Base-by-base conservation (phyloP, 2,888 invertebrate species). In the Helleia helle region DNA sequence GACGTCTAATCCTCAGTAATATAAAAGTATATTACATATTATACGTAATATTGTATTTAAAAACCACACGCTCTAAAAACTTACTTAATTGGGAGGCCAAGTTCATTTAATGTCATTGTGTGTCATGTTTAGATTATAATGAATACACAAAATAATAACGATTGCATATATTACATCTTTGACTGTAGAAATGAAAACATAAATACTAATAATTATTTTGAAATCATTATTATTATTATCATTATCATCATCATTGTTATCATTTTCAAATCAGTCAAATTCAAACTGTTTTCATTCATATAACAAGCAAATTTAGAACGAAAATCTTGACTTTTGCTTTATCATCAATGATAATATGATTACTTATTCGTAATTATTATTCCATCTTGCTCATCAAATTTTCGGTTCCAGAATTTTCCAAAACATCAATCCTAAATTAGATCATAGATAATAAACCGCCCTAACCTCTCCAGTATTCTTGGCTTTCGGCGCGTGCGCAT, bases 401-500 rank as follows among this genome's bases (percentile, higher is more conserved):
- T n/a, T n/a, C n/a, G n/a, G n/a, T n/a, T n/a, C n/a, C n/a, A n/a
- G n/a, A n/a, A n/a, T n/a, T n/a, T n/a, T n/a, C n/a, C n/a, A n/a
- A n/a, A 6, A 7, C 1, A 9, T 30, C 14, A 30, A 30, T n/a
- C 30, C 30, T 1, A n/a, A 34, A 4, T 31, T 3, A 1, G 17
- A 17, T 7, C 18, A 34, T 18, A 34, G 9, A 34, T 22, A n/a
- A n/a, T n/a, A n/a, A n/a, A n/a, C n/a, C n/a, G n/a, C n/a, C n/a
- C n/a, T n/a, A n/a, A 7, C 22, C 30, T 26, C 29, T 8, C 14
- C 17, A 15, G 22, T 28, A 36, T 29, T 42, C 31, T 30, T 31
- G 29, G 26, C 7, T 30, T 44, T 49, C 42, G 40, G 62, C 63
- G 60, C 60, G 58, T 61, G 66, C 66, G 59, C 63, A 52, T 54